phyloP scores from a whole-genome alignment of 2,113 vertebrate species.

The Lucifuga dentata region DNA sequence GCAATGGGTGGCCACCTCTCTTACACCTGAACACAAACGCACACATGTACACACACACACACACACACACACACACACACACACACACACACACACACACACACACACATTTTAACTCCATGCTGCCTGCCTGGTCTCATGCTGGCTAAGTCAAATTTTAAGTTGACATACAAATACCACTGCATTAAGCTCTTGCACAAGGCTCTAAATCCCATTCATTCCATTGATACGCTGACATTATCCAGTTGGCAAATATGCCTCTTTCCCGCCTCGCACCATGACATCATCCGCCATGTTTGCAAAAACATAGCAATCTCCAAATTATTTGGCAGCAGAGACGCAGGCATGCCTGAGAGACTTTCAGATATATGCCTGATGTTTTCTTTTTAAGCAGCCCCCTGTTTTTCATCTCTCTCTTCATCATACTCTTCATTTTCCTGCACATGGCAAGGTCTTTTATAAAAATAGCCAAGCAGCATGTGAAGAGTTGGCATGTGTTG shows the following conservation, averaged over 20 bases:
- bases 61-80: conserved; percentile 30
- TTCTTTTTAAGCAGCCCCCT: conserved; percentile 55
- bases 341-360: conserved; percentile 57
- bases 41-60: too few species aligned
- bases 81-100: conserved; percentile 17
- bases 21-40: conserved; percentile 61
- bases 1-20: conserved; percentile 63
- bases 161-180: conserved; percentile 76
- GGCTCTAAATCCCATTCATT: conserved; percentile 79
- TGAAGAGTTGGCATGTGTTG: conserved; percentile 20
- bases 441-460: conserved; percentile 46
- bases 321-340: conserved; percentile 50
- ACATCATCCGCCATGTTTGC: conserved; percentile 75
- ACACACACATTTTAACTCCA: conserved; percentile 28
- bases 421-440: conserved; percentile 44
- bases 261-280: conserved; percentile 57
- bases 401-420: conserved; percentile 48
- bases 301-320: conserved; percentile 64
- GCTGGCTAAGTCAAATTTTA: conserved; percentile 68
- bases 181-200: conserved; percentile 79
- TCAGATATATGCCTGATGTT: conserved; percentile 68
- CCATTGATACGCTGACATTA: conserved; percentile 74
- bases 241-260: conserved; percentile 67
- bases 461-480: conserved; percentile 60
- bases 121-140: conserved; percentile 49